A percentile compares a stretch with the other conserved stretches of the same genome.
phyloP scores from a whole-genome alignment of 2,797 vertebrate genomes.

The Pagetopsis macropterus region DNA sequence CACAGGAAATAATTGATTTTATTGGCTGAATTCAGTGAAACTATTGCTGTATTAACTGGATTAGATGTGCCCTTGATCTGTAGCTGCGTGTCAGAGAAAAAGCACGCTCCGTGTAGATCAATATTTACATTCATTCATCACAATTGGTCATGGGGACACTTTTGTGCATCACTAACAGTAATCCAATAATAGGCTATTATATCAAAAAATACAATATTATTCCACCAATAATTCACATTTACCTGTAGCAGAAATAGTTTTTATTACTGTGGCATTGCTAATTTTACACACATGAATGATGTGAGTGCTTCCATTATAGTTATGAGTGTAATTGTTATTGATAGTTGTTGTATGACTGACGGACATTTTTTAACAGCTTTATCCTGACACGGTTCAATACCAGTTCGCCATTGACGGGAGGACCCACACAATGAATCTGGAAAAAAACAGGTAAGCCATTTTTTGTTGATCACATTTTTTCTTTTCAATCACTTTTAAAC shows the following conservation, averaged over 20 bases:
- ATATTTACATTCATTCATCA: not conserved
- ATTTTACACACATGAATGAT: not conserved
- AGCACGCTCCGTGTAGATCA: not conserved
- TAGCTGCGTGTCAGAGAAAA: not conserved
- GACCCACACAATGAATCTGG: constrained; percentile 83
- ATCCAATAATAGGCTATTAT: not conserved
- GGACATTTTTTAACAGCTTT: constrained; percentile 53
- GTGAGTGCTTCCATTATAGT: not conserved
- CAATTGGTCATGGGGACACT: not conserved
- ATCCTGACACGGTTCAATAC: constrained; percentile 85
- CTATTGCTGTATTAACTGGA: not conserved
- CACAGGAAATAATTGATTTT: not conserved
- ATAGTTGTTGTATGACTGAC: not conserved
- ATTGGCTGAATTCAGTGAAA: not conserved
- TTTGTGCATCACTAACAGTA: not conserved
- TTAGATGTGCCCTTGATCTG: not conserved
- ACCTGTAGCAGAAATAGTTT: not conserved
- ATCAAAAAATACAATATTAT: not conserved
- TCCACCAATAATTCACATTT: not conserved
- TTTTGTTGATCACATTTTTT: not conserved
- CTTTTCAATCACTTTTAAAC: not conserved
- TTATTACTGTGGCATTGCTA: not conserved
- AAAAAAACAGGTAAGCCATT: constrained; percentile 86
- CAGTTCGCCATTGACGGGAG: constrained; percentile 77
- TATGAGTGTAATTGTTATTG: not conserved